Evolutionary conservation across 2,113 vertebrate genomes (phyloP).

Genomic region (Penelope pileata): DNA sequence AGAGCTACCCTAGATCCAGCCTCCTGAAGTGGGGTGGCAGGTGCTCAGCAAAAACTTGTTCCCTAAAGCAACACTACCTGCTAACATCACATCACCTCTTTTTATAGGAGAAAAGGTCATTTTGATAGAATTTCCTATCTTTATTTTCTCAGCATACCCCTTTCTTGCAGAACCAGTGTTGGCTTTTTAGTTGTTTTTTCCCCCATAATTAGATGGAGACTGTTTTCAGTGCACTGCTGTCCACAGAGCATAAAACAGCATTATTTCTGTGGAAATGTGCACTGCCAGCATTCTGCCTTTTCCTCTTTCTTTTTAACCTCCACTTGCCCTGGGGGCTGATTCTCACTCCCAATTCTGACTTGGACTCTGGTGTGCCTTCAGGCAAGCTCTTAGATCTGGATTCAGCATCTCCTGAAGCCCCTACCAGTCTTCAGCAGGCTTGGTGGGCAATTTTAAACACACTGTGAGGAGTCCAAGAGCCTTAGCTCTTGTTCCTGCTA

Average conservation of each 20-base stretch:
- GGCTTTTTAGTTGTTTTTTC: not conserved
- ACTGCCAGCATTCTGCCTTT: not conserved
- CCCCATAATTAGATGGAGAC: no score
- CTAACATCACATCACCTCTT: not conserved
- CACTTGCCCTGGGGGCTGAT: not conserved
- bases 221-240: not conserved
- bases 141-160: not conserved
- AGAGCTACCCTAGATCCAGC: not conserved
- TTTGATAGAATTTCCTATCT: not conserved
- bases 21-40: not conserved
- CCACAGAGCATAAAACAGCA: not conserved
- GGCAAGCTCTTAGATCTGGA: not conserved
- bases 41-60: not conserved
- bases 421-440: not conserved
- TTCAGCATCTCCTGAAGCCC: not conserved
- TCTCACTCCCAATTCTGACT: not conserved
- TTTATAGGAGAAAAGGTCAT: not conserved
- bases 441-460: not conserved
- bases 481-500: not conserved
- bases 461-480: not conserved
- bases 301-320: not conserved
- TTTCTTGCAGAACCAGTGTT: not conserved
- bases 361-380: not conserved
- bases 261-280: not conserved
- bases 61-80: not conserved